These are phyloP conservation scores for Pristionchus mayeri DNA, from an alignment of 2,888 invertebrate genomes.

Conservation along the genomic window DNA sequence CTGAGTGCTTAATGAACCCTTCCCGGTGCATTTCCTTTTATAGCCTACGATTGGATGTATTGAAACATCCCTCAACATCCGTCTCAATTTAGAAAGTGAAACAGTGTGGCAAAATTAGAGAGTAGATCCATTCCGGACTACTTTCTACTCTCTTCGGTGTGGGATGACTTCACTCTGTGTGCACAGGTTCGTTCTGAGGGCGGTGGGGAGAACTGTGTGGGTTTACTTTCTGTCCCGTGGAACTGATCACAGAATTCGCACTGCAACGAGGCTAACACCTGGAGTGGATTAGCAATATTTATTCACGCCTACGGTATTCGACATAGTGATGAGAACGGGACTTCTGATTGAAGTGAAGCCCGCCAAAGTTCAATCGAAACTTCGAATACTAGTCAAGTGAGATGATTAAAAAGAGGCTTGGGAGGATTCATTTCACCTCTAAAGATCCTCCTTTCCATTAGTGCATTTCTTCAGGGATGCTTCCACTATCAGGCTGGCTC, in stretches of 20 bases:
- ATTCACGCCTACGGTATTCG: background rate
- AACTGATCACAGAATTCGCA: background rate
- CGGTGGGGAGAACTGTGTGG: background rate
- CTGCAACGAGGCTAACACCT: too few species aligned
- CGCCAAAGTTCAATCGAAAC: background rate
- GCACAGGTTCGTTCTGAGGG: background rate
- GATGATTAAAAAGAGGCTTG: background rate
- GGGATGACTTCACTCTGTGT: constrained; percentile 6
- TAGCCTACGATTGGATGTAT: background rate
- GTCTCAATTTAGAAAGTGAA: background rate
- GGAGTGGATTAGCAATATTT: too few species aligned
- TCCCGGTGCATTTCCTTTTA: background rate
- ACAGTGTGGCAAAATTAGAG: background rate
- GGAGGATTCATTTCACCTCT: background rate
- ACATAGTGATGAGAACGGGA: background rate
- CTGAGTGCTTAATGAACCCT: background rate
- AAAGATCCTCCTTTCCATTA: background rate
- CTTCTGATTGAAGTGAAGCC: background rate
- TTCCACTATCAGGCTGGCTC: background rate
- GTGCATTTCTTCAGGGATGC: background rate
- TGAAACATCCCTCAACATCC: too few species aligned
- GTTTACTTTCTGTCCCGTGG: background rate
- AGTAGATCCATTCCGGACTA: background rate
- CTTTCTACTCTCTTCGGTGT: too few species aligned
- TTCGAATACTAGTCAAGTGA: background rate